phyloP scores from a whole-genome alignment of 2,797 vertebrate species.

The Pseudochromis fuscus region DNA sequence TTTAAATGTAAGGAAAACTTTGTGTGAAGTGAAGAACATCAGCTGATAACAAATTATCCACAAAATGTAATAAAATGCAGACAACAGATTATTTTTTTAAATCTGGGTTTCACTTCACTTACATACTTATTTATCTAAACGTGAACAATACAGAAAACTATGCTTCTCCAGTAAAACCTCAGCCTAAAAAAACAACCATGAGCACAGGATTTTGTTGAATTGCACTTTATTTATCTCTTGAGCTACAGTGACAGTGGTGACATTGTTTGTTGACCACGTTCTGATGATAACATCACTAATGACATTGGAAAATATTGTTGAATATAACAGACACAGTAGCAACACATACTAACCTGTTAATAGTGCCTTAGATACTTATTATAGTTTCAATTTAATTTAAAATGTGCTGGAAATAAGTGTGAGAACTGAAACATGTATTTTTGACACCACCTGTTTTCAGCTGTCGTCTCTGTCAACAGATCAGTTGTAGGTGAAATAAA shows the following conservation, averaged over 20 bases:
- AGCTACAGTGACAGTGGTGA: background rate
- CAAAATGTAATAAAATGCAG: background rate
- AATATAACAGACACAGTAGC: background rate
- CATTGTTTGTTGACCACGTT: too few relatives aligned
- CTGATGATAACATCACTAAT: too few relatives aligned
- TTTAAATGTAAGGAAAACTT: background rate
- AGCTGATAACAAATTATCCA: background rate
- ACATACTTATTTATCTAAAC: background rate
- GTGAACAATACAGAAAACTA: too few relatives aligned
- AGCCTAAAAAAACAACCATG: background rate
- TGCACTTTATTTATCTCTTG: background rate
- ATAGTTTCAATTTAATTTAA: background rate
- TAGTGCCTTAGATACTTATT: background rate
- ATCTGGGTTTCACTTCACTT: background rate
- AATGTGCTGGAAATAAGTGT: background rate
- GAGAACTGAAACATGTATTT: background rate
- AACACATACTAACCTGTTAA: background rate
- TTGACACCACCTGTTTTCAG: background rate
- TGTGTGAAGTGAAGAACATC: background rate
- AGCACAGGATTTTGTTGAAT: background rate
- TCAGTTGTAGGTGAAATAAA: too few relatives aligned
- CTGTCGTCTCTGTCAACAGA: background rate
- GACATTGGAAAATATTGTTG: too few relatives aligned
- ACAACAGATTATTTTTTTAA: background rate
- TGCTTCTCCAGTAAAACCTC: background rate